phyloP scores from a whole-genome alignment of 1,140 invertebrate genomes.

The Caenorhabditis inopinata region DNA sequence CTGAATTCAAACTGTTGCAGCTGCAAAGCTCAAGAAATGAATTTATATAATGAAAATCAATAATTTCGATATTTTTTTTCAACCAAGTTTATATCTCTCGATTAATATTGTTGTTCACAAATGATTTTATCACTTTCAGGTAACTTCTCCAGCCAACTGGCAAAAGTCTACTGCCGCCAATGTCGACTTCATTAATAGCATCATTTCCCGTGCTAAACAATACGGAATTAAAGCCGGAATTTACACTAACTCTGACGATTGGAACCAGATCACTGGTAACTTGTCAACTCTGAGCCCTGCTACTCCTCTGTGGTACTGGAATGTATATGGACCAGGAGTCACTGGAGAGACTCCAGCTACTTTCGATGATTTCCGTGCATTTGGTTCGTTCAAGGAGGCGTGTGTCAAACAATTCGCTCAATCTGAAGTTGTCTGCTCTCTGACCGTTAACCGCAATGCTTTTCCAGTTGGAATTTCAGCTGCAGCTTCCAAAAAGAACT shows the following conservation, averaged over 20 bases:
- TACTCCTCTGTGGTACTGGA: slow-evolving; percentile 37
- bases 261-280: slow-evolving; percentile 41
- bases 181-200: slow-evolving; percentile 37
- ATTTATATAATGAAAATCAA: too few species aligned
- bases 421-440: slow-evolving; percentile 36
- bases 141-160: slow-evolving; percentile 46
- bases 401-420: slow-evolving; percentile 47
- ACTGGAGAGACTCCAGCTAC: slow-evolving; percentile 38
- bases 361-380: slow-evolving; percentile 43
- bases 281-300: slow-evolving; percentile 18
- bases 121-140: neutral
- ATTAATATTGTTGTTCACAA: neutral
- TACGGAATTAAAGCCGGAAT: slow-evolving; percentile 35
- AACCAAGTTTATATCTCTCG: too few species aligned
- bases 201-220: slow-evolving; percentile 31
- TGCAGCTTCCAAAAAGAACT: neutral
- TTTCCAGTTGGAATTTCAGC: slow-evolving; percentile 18
- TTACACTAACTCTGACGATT: slow-evolving; percentile 42
- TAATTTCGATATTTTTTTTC: too few species aligned
- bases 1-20: too few species aligned
- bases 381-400: slow-evolving; percentile 30
- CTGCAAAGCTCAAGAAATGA: too few species aligned
- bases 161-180: slow-evolving; percentile 2
- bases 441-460: slow-evolving; percentile 42
- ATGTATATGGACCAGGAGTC: slow-evolving; percentile 36